Percentiles rank a stretch among this genome's conserved stretches.
phyloP scores from a whole-genome alignment of 35 echinoderm and acorn worm species.

The Anneissia japonica region DNA sequence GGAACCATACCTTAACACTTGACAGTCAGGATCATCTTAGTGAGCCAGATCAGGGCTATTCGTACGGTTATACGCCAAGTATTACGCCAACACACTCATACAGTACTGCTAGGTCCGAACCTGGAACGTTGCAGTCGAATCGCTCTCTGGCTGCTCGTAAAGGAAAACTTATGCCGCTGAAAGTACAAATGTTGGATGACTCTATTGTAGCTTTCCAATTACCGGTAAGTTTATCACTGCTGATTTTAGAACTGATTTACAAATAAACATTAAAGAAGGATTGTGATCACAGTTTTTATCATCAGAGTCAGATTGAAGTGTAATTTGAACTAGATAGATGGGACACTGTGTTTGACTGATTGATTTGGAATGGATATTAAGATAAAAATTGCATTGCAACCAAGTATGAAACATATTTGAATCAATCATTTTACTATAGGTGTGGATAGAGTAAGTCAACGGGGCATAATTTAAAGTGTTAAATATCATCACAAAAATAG shows the following conservation, averaged over 20 bases:
- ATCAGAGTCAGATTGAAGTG: no score
- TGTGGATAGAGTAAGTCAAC: no score
- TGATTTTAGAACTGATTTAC: not conserved
- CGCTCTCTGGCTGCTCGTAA: constrained; percentile 42
- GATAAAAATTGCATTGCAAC: no score
- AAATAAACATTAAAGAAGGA: not conserved
- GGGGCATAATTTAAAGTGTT: no score
- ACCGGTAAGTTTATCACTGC: constrained; percentile 63
- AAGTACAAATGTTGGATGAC: constrained; percentile 90
- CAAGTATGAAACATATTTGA: no score
- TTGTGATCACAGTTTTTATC: no score
- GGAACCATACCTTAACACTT: not conserved
- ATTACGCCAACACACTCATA: constrained; percentile 89
- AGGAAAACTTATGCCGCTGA: constrained; percentile 59
- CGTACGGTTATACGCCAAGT: constrained; percentile 65
- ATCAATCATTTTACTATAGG: no score
- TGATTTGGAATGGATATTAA: no score
- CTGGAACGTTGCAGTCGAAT: constrained; percentile 37
- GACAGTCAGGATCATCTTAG: not conserved
- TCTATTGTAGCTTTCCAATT: constrained; percentile 71
- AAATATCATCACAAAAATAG: no score
- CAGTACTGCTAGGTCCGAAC: constrained; percentile 81
- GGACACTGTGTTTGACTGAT: no score
- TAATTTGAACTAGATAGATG: no score
- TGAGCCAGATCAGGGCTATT: not conserved